A percentile compares a stretch with the other conserved stretches of the same genome.
Evolutionary conservation across 2,888 invertebrate species (phyloP).

Genomic region (Reticulitermes lucifugus): DNA sequence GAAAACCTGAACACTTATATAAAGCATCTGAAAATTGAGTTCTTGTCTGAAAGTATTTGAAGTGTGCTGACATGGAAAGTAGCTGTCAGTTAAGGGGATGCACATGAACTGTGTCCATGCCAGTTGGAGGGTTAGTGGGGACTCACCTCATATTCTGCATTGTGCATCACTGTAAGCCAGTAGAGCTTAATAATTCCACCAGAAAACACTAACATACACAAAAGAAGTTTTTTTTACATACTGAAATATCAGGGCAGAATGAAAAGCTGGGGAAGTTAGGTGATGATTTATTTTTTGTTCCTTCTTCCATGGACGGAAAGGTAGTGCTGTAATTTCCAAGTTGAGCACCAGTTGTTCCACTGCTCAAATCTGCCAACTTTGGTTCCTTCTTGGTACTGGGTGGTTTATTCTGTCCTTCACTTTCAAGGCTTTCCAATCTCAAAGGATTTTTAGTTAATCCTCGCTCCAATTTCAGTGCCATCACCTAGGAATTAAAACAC

Average conservation of each 20-base stretch:
- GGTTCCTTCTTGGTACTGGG: not conserved
- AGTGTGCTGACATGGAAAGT: too few species aligned
- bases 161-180: too few species aligned
- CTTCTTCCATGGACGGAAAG: constrained; percentile 1
- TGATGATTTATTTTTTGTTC: not conserved
- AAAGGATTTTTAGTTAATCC: constrained; percentile 79
- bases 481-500: constrained; percentile 51
- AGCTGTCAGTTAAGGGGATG: too few species aligned
- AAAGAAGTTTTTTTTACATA: not conserved
- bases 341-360: not conserved
- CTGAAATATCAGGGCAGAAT: constrained; percentile 27
- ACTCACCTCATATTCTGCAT: too few species aligned
- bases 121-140: too few species aligned
- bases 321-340: not conserved
- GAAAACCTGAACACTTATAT: too few species aligned
- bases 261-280: constrained; percentile 10
- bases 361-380: not conserved
- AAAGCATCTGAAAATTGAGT: too few species aligned
- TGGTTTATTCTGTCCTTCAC: constrained; percentile 55
- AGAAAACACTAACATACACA: too few species aligned
- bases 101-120: too few species aligned
- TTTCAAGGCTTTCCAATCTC: constrained; percentile 77
- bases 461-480: constrained; percentile 68
- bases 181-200: too few species aligned
- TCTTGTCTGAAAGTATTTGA: too few species aligned